phyloP scores from a whole-genome alignment of 2,113 vertebrate genomes.

The Arizona elegans region DNA sequence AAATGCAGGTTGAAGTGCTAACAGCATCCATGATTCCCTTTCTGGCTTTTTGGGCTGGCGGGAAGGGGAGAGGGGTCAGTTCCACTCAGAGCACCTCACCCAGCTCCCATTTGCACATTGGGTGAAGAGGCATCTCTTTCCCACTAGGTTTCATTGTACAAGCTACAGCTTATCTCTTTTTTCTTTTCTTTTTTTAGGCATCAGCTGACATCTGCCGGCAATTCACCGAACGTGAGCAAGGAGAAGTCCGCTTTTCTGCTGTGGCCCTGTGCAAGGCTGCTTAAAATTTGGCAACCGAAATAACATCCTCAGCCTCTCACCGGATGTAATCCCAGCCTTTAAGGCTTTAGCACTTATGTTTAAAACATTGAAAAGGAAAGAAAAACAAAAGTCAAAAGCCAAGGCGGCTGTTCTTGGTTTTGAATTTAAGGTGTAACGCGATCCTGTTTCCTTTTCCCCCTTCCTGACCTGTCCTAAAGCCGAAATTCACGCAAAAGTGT shows the following conservation, averaged over 20 bases:
- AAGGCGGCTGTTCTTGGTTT: conserved; percentile 52
- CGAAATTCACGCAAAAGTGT: conserved; percentile 49
- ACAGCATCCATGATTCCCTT: too few relatives aligned
- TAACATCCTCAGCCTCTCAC: not conserved
- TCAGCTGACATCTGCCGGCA: conserved; percentile 87
- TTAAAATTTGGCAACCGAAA: conserved; percentile 46
- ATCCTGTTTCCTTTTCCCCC: conserved; percentile 26
- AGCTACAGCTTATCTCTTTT: not conserved
- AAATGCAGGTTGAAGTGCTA: too few relatives aligned
- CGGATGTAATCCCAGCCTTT: conserved; percentile 43
- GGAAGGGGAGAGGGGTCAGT: too few relatives aligned
- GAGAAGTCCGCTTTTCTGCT: conserved; percentile 91
- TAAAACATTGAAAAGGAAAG: not conserved
- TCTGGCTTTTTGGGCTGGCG: too few relatives aligned
- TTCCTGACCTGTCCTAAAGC: conserved; percentile 40
- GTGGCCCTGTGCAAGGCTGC: conserved; percentile 88
- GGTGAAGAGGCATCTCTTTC: not conserved
- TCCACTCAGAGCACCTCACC: too few relatives aligned
- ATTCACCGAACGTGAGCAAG: conserved; percentile 88
- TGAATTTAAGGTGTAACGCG: conserved; percentile 40
- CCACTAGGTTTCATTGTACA: not conserved
- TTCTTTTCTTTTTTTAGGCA: conserved; percentile 75
- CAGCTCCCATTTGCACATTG: too few relatives aligned
- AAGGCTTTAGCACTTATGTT: conserved; percentile 62
- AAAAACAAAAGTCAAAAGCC: not conserved